Evolutionary conservation across 2,888 invertebrate genomes (phyloP).

Genomic region (Calephelis perditalis): DNA sequence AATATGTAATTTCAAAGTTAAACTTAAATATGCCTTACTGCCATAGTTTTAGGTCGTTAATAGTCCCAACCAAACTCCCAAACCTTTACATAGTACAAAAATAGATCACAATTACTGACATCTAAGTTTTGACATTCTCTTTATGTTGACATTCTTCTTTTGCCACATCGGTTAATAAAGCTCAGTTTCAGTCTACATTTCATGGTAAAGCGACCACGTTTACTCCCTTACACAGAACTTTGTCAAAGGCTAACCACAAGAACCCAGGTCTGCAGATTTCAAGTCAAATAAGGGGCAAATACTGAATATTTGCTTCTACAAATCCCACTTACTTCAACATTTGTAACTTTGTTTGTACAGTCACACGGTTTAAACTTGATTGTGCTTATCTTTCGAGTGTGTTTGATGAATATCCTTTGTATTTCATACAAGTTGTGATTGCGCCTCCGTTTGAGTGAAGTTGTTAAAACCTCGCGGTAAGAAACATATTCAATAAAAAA

Average conservation of each 20-base stretch:
- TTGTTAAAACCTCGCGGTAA: too few relatives aligned
- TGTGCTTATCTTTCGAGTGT: too few relatives aligned
- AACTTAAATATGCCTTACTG: conserved; percentile 29
- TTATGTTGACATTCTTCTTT: too few relatives aligned
- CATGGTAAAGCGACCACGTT: background rate
- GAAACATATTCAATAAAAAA: too few relatives aligned
- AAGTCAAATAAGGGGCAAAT: conserved; percentile 1
- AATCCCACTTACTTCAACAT: background rate
- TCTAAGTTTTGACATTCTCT: too few relatives aligned
- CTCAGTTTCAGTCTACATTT: background rate
- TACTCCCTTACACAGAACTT: background rate
- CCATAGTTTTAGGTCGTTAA: conserved; percentile 30
- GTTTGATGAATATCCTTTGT: too few relatives aligned
- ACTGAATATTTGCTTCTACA: background rate
- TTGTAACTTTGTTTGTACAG: background rate
- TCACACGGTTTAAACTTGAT: background rate
- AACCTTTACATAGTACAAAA: too few relatives aligned
- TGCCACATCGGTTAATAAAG: too few relatives aligned
- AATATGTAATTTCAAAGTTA: conserved; percentile 30
- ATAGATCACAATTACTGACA: too few relatives aligned
- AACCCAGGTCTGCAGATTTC: background rate
- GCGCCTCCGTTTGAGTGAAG: too few relatives aligned
- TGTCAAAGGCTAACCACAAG: conserved; percentile 3
- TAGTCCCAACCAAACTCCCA: conserved; percentile 9
- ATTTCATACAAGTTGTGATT: too few relatives aligned